Evolutionary conservation across 2,888 invertebrate species (phyloP).

Genomic region (Bugulina stolonifera): DNA sequence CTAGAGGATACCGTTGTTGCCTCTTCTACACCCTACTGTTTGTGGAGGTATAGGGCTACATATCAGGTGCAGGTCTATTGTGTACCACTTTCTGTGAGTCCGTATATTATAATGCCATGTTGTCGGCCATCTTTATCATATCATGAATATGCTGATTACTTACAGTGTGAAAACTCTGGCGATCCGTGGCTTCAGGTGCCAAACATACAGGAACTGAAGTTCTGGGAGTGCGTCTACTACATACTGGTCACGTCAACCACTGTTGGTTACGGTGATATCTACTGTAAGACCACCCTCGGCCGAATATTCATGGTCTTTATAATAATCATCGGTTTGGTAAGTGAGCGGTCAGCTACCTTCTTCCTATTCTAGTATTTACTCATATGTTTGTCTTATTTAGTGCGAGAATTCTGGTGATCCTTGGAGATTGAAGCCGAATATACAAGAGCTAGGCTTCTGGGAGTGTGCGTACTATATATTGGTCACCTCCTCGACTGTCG

Average conservation of each 20-base stretch:
- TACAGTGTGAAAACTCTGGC: slow-evolving; percentile 32
- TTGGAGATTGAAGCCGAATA: slow-evolving; percentile 30
- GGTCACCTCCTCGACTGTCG: slow-evolving; percentile 99
- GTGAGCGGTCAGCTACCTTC: neutral
- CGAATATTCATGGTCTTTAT: slow-evolving; percentile 98
- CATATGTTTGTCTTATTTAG: slow-evolving; percentile 26
- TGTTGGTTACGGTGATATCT: slow-evolving; percentile 97
- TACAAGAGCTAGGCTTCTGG: slow-evolving; percentile 74
- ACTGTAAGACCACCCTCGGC: slow-evolving; percentile 93
- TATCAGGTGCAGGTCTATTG: too few relatives aligned
- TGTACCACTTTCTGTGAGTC: too few relatives aligned
- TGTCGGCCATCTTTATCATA: too few relatives aligned
- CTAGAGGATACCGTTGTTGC: too few relatives aligned
- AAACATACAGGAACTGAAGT: slow-evolving; percentile 61
- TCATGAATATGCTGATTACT: neutral
- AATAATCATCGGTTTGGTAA: slow-evolving; percentile 93
- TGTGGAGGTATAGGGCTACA: too few relatives aligned
- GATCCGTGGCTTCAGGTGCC: slow-evolving; percentile 31
- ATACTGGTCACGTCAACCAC: slow-evolving; percentile 99
- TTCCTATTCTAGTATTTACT: too few relatives aligned
- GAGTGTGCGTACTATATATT: slow-evolving; percentile 98
- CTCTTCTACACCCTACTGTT: too few relatives aligned
- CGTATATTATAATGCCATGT: too few relatives aligned
- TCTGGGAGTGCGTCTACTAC: slow-evolving; percentile 99
- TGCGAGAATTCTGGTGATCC: slow-evolving; percentile 36